Conservation (phyloP, 2,888 invertebrate genomes). For the Pecten maximus region DNA sequence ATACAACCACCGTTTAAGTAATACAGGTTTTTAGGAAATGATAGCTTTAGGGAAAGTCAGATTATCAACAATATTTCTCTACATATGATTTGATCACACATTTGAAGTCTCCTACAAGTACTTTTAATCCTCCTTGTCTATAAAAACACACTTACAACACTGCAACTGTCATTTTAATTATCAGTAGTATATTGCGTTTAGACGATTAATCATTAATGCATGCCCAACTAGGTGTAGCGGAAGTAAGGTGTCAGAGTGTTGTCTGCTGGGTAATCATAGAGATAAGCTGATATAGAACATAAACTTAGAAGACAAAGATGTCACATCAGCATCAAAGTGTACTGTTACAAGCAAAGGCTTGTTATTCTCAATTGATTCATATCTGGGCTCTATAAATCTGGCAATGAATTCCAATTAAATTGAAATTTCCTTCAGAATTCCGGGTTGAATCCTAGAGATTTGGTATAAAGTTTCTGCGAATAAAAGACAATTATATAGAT, state of each 20-base stretch:
- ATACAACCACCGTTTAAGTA: too few species aligned
- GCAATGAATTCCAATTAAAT: conserved; percentile 27
- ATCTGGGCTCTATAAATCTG: background rate
- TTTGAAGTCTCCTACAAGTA: too few species aligned
- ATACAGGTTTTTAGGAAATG: too few species aligned
- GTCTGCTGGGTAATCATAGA: background rate
- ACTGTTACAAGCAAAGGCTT: background rate
- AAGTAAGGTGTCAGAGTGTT: background rate
- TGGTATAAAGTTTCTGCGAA: background rate
- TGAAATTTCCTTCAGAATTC: background rate
- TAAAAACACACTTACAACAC: too few species aligned
- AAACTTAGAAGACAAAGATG: background rate
- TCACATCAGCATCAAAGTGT: background rate
- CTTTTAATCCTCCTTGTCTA: too few species aligned
- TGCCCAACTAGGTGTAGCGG: background rate
- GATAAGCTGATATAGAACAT: background rate
- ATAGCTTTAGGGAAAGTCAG: too few species aligned
- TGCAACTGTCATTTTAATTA: background rate
- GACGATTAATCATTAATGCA: background rate
- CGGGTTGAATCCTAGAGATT: background rate
- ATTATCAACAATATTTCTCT: too few species aligned
- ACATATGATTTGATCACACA: too few species aligned
- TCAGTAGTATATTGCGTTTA: background rate
- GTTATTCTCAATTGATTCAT: background rate
- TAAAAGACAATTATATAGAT: background rate